Percentiles rank a stretch among this genome's conserved stretches.
Evolutionary conservation across 2,113 vertebrate species (phyloP).

Genomic region (Capreolus pygargus): DNA sequence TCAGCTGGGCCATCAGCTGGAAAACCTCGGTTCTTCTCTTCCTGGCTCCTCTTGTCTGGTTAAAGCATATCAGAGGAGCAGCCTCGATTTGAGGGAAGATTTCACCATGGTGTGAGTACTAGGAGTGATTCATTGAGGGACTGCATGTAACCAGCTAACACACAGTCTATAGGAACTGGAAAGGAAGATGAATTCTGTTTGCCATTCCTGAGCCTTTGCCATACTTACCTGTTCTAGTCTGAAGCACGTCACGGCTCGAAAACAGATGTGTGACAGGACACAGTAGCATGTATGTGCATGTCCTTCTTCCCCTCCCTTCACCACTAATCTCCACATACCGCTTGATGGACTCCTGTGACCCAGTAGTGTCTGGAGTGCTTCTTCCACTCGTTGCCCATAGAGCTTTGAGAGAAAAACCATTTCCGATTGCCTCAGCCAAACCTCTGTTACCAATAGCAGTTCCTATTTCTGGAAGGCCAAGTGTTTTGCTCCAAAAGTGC

Average conservation of each 20-base stretch:
- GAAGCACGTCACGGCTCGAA: not conserved
- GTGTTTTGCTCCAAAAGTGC: constrained; percentile 29
- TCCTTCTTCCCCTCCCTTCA: not conserved
- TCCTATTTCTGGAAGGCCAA: constrained; percentile 34
- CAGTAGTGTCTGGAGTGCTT: not conserved
- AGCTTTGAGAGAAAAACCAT: constrained; percentile 16
- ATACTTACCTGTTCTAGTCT: not conserved
- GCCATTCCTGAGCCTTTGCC: not conserved
- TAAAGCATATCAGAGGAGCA: not conserved
- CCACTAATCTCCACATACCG: not conserved
- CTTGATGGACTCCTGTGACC: not conserved
- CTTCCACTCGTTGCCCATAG: not conserved
- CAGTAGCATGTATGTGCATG: not conserved
- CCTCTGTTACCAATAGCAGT: not conserved
- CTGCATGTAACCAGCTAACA: not conserved
- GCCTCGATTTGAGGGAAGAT: not conserved
- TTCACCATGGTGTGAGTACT: not conserved
- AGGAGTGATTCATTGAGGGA: not conserved
- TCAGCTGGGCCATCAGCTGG: not conserved
- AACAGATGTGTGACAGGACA: not conserved
- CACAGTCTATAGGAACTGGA: not conserved
- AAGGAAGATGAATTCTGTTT: not conserved
- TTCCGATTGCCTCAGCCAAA: constrained; percentile 7
- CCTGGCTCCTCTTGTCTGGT: not conserved
- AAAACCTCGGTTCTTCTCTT: not conserved